Percentiles rank a stretch among this genome's conserved stretches.
Conservation (phyloP, 2,888 invertebrate species). For the Apamea epomidion region DNA sequence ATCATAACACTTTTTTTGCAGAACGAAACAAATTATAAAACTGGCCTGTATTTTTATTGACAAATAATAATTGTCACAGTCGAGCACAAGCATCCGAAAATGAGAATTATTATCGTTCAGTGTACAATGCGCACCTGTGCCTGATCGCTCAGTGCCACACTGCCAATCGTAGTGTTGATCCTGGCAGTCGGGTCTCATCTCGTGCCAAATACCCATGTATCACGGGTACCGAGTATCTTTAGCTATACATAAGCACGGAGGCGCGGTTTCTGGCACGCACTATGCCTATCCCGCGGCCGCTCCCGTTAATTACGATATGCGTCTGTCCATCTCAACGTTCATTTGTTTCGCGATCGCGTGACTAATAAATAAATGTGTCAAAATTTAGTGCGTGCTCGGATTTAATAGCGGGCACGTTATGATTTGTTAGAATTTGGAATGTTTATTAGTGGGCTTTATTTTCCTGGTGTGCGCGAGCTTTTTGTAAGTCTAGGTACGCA, state of each 20-base stretch:
- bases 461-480: slow-evolving; percentile 4
- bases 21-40: neutral
- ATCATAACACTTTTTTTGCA: neutral
- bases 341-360: slow-evolving; percentile 70
- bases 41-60: slow-evolving; percentile 5
- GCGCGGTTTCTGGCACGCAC: slow-evolving; percentile 59
- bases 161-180: slow-evolving; percentile 63
- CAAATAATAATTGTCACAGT: slow-evolving; percentile 27
- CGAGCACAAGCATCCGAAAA: slow-evolving; percentile 36
- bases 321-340: slow-evolving; percentile 66
- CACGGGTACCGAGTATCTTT: slow-evolving; percentile 68
- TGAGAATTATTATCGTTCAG: slow-evolving; percentile 41
- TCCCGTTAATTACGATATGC: slow-evolving; percentile 63
- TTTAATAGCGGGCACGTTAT: slow-evolving; percentile 39
- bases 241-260: slow-evolving; percentile 61
- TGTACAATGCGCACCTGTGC: slow-evolving; percentile 56
- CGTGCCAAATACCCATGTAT: slow-evolving; percentile 69
- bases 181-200: slow-evolving; percentile 61
- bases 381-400: slow-evolving; percentile 52
- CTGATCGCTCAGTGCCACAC: slow-evolving; percentile 58
- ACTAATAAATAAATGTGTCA: slow-evolving; percentile 57
- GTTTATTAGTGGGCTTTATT: slow-evolving; percentile 35
- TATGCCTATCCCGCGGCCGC: slow-evolving; percentile 51
- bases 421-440: slow-evolving; percentile 42
- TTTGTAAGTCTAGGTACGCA: neutral